Conservation (phyloP, 2,888 invertebrate genomes). For the Euclidia mi region DNA sequence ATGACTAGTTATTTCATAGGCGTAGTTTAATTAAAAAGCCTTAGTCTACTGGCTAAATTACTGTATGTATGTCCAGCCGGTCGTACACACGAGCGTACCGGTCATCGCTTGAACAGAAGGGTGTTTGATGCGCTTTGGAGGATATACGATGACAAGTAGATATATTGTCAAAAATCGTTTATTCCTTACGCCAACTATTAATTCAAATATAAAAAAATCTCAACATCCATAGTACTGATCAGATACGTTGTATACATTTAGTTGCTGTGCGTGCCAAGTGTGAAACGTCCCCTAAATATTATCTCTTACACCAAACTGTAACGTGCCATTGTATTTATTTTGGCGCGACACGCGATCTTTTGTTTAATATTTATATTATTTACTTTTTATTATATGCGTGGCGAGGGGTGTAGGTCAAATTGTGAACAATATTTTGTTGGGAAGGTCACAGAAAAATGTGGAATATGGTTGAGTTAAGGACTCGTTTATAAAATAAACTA, state of each 20-base stretch:
- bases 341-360: conserved; percentile 22
- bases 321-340: conserved; percentile 40
- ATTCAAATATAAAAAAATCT: conserved; percentile 10
- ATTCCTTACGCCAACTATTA: background rate
- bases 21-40: too few relatives aligned
- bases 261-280: conserved; percentile 63
- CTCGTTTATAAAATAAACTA: too few relatives aligned
- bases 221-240: conserved; percentile 4
- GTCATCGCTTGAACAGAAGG: too few relatives aligned
- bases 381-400: conserved; percentile 8
- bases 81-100: too few relatives aligned
- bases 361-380: conserved; percentile 2
- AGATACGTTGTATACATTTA: conserved; percentile 7
- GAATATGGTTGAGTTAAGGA: too few relatives aligned
- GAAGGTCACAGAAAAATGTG: too few relatives aligned
- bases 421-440: background rate
- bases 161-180: background rate
- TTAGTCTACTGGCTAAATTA: too few relatives aligned
- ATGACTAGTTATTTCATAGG: too few relatives aligned
- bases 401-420: conserved; percentile 10
- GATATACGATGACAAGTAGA: too few relatives aligned
- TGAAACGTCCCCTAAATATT: conserved; percentile 59
- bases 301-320: conserved; percentile 52
- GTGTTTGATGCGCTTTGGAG: too few relatives aligned
- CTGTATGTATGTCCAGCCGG: too few relatives aligned